Evolutionary conservation across 64 coral and sea anemone genomes (phyloP).

Genomic region (Catalaphyllia jardinei): DNA sequence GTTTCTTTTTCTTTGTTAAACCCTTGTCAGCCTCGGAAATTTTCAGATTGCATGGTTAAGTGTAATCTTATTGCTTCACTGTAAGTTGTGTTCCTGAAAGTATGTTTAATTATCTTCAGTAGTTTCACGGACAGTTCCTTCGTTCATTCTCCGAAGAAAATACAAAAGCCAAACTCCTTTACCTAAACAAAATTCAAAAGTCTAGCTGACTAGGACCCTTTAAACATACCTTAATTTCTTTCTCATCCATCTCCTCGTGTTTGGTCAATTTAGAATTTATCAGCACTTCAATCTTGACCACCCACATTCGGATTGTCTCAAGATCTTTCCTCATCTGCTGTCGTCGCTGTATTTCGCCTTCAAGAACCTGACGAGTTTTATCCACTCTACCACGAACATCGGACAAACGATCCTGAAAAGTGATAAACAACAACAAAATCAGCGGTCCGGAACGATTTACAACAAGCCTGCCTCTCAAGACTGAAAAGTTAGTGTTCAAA

Average conservation of each 20-base stretch:
- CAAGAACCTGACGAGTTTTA: conserved; percentile 70
- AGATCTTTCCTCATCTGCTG: conserved; percentile 89
- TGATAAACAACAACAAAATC: background rate
- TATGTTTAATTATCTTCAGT: no score
- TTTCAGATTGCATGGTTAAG: no score
- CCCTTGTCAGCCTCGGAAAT: no score
- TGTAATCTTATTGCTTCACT: no score
- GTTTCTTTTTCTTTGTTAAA: no score
- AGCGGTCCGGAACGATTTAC: background rate
- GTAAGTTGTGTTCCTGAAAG: no score
- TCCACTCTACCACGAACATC: conserved; percentile 1
- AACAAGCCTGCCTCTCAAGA: background rate
- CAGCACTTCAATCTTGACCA: conserved; percentile 84
- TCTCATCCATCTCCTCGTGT: conserved; percentile 78
- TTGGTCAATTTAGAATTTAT: conserved; percentile 70
- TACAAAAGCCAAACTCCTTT: no score
- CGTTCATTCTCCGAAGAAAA: no score
- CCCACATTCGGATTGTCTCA: conserved; percentile 89
- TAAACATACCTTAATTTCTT: conserved; percentile 75
- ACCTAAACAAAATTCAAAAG: no score
- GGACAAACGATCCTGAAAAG: conserved; percentile 6
- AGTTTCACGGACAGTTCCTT: no score
- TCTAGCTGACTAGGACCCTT: no score
- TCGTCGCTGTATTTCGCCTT: conserved; percentile 79
- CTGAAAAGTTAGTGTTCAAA: no score